Evolutionary conservation across 64 coral and sea anemone species (phyloP).

Genomic region (Montipora foliosa): DNA sequence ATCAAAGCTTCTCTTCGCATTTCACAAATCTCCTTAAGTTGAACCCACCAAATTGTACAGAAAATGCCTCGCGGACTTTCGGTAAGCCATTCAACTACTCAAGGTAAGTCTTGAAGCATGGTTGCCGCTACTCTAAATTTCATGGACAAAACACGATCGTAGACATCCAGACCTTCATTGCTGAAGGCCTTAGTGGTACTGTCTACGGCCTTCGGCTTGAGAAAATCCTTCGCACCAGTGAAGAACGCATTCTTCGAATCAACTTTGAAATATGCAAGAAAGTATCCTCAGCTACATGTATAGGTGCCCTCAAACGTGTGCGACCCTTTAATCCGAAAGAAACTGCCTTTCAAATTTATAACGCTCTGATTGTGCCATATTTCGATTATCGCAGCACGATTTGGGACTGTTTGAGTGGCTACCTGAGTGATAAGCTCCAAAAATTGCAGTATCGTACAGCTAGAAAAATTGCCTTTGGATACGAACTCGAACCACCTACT

Average conservation of each 20-base stretch:
- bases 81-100: conserved; percentile 75
- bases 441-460: conserved; percentile 49
- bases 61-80: conserved; percentile 60
- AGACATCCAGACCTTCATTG: conserved; percentile 74
- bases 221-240: conserved; percentile 62
- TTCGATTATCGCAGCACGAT: no score
- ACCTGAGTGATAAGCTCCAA: conserved; percentile 33
- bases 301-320: no score
- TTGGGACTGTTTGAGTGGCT: no score
- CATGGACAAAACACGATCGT: conserved; percentile 72
- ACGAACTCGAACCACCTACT: no score
- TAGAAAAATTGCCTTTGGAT: conserved; percentile 1
- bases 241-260: conserved; percentile 53
- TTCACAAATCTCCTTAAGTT: conserved; percentile 58
- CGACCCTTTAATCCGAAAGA: no score
- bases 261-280: background rate
- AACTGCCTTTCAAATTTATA: no score
- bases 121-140: conserved; percentile 76
- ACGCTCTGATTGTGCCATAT: no score
- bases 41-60: conserved; percentile 62
- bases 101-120: conserved; percentile 67
- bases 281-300: no score
- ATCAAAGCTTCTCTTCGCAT: conserved; percentile 67
- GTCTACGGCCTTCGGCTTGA: conserved; percentile 59
- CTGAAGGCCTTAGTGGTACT: conserved; percentile 63